These are phyloP conservation scores for Herpetotheres cachinnans DNA, from an alignment of 2,113 vertebrate genomes.

Conservation along the genomic window DNA sequence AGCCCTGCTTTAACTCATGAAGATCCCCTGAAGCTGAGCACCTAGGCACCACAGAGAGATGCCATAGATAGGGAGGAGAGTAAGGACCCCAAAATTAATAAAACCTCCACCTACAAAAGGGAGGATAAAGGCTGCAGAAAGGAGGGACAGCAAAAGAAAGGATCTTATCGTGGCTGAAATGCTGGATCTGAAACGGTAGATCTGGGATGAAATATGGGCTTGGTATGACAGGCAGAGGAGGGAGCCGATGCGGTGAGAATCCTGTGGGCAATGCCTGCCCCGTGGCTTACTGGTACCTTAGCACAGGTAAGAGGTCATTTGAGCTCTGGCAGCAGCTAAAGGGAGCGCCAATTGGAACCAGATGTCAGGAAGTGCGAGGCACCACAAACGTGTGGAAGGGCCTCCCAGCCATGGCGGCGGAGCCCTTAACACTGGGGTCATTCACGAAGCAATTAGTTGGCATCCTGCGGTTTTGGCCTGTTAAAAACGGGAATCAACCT, in stretches of 20 bases:
- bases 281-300: neutral
- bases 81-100: neutral
- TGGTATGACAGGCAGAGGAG: neutral
- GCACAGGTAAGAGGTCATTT: slow-evolving; percentile 49
- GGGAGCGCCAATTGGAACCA: slow-evolving; percentile 46
- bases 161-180: fast-evolving
- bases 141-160: neutral
- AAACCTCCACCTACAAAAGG: neutral
- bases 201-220: neutral
- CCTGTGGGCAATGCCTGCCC: neutral
- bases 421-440: slow-evolving; percentile 47
- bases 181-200: fast-evolving
- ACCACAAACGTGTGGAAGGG: slow-evolving; percentile 43
- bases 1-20: neutral
- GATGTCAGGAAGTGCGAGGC: slow-evolving; percentile 65
- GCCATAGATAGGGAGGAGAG: neutral
- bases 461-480: slow-evolving; percentile 18
- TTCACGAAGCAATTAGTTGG: slow-evolving; percentile 24
- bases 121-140: neutral
- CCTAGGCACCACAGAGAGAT: neutral
- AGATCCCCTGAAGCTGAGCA: neutral
- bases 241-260: neutral
- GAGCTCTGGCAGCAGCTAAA: neutral
- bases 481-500: neutral
- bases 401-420: slow-evolving; percentile 9